A percentile compares a stretch with the other conserved stretches of the same genome.
Conservation (phyloP, 92 coral and sea anemone genomes). For the Porites rus region DNA sequence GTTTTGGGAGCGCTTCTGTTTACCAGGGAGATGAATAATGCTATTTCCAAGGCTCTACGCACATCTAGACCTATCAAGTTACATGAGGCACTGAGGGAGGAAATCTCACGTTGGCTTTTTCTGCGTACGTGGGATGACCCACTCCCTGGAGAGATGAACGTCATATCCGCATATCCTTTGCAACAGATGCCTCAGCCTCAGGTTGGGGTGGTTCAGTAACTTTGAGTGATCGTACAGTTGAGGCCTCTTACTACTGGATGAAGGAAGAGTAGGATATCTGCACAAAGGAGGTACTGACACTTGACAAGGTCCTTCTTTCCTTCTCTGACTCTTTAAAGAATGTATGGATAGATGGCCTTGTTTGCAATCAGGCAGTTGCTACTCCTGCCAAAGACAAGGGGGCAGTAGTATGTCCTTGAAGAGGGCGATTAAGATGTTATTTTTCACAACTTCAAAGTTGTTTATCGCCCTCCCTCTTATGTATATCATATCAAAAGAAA, state of each 20-base stretch:
- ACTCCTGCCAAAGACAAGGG: constrained; percentile 62
- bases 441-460: constrained; percentile 37
- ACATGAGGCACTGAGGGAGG: too few species aligned
- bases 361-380: constrained; percentile 64
- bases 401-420: constrained; percentile 53
- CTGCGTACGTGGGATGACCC: constrained; percentile 45
- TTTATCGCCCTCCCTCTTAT: constrained; percentile 41
- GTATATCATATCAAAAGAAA: constrained; percentile 27
- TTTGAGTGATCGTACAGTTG: neutral
- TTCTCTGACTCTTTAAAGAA: constrained; percentile 16
- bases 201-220: constrained; percentile 65
- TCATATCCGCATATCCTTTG: neutral
- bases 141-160: constrained; percentile 58
- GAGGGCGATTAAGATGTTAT: constrained; percentile 36
- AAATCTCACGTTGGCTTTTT: constrained; percentile 21
- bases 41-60: too few species aligned
- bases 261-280: constrained; percentile 36
- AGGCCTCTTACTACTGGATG: neutral
- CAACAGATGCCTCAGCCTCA: neutral
- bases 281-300: constrained; percentile 54
- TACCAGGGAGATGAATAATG: too few species aligned
- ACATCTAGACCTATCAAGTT: too few species aligned
- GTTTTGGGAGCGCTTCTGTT: too few species aligned
- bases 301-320: constrained; percentile 31
- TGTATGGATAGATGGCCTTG: constrained; percentile 57